Percentiles rank a stretch among this genome's conserved stretches.
phyloP scores from a whole-genome alignment of 2,888 invertebrate genomes.

The Macroteleia sp. region DNA sequence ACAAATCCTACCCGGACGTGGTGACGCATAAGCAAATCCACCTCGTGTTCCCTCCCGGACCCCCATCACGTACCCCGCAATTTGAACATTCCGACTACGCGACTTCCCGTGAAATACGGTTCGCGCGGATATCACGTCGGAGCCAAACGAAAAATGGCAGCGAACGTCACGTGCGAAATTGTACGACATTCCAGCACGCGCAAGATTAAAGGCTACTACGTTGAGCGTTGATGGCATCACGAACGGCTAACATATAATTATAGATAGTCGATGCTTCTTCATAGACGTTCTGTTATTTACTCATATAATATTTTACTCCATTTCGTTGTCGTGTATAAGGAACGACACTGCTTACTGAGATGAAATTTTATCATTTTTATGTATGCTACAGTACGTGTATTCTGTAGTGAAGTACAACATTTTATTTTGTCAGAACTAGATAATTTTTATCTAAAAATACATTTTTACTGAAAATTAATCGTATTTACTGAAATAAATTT shows the following conservation, averaged over 20 bases:
- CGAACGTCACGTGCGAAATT: conserved; percentile 44
- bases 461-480: too few relatives aligned
- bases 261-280: conserved; percentile 12
- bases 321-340: too few relatives aligned
- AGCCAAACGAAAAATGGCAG: conserved; percentile 38
- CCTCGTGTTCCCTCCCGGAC: background rate
- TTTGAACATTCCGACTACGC: conserved; percentile 68
- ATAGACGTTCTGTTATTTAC: too few relatives aligned
- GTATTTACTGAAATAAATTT: too few relatives aligned
- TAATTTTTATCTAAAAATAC: too few relatives aligned
- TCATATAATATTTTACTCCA: too few relatives aligned
- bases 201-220: conserved; percentile 36
- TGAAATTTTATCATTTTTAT: too few relatives aligned
- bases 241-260: conserved; percentile 23
- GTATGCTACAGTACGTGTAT: too few relatives aligned
- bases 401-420: too few relatives aligned
- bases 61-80: conserved; percentile 42
- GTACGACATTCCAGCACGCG: conserved; percentile 52
- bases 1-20: conserved; percentile 81
- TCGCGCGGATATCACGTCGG: conserved; percentile 66
- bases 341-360: too few relatives aligned
- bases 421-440: too few relatives aligned
- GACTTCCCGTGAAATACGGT: conserved; percentile 71
- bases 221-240: conserved; percentile 9
- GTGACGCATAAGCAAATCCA: conserved; percentile 80